Evolutionary conservation across 2,113 vertebrate species (phyloP).

Genomic region (Agapornis roseicollis): DNA sequence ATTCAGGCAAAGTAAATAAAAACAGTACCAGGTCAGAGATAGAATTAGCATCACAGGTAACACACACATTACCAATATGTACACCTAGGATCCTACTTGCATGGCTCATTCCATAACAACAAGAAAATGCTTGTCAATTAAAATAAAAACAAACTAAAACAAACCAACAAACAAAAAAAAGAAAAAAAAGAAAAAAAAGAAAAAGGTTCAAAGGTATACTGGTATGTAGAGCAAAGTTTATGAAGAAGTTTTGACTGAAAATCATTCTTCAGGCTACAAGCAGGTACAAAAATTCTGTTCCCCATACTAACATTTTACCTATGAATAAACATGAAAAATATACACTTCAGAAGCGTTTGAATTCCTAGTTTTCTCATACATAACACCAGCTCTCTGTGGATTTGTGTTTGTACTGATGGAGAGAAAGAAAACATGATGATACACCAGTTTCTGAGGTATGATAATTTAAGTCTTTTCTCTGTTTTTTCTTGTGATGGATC

Average conservation of each 20-base stretch:
- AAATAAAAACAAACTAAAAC: not conserved
- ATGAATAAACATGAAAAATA: not conserved
- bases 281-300: not conserved
- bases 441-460: not conserved
- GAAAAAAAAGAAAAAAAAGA: rapidly evolving
- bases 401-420: not conserved
- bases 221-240: not conserved
- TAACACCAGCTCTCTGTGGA: not conserved
- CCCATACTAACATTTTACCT: not conserved
- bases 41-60: rapidly evolving
- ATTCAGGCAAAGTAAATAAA: not conserved
- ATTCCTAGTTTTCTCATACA: not conserved
- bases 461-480: not conserved
- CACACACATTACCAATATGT: not conserved
- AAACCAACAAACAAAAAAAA: rapidly evolving
- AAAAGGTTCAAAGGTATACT: not conserved
- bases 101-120: rapidly evolving
- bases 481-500: not conserved
- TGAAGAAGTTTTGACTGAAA: not conserved
- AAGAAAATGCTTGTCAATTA: not conserved
- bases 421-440: not conserved
- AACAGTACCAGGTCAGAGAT: not conserved
- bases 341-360: not conserved
- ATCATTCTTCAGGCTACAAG: not conserved
- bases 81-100: not conserved